Percentiles rank a stretch among this genome's conserved stretches.
These are phyloP conservation scores for Lingula anatina DNA, from an alignment of 2,888 invertebrate genomes.

Conservation along the genomic window DNA sequence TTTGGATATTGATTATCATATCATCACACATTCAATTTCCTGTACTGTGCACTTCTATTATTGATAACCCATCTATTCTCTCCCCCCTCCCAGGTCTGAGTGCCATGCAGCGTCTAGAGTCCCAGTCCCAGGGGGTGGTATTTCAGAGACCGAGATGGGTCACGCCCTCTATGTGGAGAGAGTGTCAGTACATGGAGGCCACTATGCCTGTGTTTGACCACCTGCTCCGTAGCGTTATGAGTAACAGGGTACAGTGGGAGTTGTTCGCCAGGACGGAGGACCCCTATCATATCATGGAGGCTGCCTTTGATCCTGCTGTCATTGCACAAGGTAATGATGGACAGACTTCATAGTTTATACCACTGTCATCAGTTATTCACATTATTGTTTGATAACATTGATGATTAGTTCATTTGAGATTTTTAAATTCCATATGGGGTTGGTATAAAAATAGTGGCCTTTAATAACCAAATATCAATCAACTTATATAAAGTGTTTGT, in stretches of 20 bases:
- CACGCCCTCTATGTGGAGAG: constrained; percentile 33
- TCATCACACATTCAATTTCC: too few relatives aligned
- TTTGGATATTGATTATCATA: too few relatives aligned
- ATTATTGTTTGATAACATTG: too few relatives aligned
- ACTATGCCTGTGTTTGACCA: constrained; percentile 24
- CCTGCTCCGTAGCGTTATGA: constrained; percentile 37
- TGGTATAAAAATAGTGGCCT: too few relatives aligned
- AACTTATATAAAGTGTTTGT: too few relatives aligned
- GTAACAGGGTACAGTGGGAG: constrained; percentile 37
- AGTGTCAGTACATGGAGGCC: constrained; percentile 44
- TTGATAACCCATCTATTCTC: too few relatives aligned
- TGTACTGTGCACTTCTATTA: too few relatives aligned
- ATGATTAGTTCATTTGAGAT: too few relatives aligned
- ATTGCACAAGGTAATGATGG: background rate
- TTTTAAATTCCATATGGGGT: too few relatives aligned
- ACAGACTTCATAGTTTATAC: background rate
- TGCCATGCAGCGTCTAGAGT: constrained; percentile 38
- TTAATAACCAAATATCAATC: too few relatives aligned
- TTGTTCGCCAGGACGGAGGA: constrained; percentile 24
- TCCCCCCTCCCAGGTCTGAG: constrained; percentile 41
- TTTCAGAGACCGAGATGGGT: constrained; percentile 30
- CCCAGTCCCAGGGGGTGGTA: constrained; percentile 18
- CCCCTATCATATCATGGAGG: constrained; percentile 29
- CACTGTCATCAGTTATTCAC: too few relatives aligned
- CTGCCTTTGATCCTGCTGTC: constrained; percentile 4